These are phyloP conservation scores for Hyposoter didymator DNA, from an alignment of 2,888 invertebrate species.

Conservation along the genomic window DNA sequence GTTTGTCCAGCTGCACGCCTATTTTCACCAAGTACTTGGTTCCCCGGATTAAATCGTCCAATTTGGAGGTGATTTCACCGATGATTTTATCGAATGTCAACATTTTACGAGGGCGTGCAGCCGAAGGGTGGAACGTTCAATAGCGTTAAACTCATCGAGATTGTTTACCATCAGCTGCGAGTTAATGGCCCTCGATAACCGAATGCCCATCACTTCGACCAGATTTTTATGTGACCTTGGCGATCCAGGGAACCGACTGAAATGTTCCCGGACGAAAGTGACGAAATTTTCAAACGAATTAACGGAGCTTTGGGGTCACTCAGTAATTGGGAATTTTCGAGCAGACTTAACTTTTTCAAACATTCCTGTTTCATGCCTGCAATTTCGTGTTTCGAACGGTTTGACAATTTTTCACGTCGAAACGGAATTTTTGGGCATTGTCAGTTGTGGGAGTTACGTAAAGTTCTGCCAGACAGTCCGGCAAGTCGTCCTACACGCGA, in stretches of 20 bases:
- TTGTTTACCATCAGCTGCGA: neutral
- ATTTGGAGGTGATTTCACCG: no score
- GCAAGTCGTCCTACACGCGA: neutral
- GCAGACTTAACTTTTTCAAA: neutral
- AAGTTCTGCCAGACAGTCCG: neutral
- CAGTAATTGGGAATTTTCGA: neutral
- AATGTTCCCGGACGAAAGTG: neutral
- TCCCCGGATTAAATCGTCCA: no score
- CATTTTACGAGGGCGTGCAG: neutral
- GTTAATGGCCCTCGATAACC: neutral
- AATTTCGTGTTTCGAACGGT: neutral
- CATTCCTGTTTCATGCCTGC: neutral
- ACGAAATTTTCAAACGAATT: neutral
- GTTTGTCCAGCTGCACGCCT: neutral
- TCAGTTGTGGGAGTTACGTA: neutral
- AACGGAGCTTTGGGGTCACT: neutral
- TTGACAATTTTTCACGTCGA: neutral
- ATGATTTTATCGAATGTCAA: neutral
- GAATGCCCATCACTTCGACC: neutral
- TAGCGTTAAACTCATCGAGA: neutral
- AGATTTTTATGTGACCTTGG: neutral
- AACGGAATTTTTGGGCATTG: neutral
- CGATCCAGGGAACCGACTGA: neutral
- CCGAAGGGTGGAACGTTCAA: neutral
- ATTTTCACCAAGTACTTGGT: no score